Conservation (phyloP, 1,140 invertebrate genomes). For the Tetraneura akinire region DNA sequence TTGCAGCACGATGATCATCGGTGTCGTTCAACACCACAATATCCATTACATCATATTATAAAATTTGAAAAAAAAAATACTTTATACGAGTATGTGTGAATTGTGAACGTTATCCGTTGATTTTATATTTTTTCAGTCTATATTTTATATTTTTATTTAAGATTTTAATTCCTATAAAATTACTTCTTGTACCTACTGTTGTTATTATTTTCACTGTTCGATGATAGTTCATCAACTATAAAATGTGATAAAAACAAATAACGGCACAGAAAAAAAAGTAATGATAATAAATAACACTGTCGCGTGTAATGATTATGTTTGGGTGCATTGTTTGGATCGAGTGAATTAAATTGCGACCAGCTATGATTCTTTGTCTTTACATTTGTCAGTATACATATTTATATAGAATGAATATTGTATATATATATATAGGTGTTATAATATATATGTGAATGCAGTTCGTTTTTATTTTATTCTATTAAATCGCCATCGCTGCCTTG, state of each 20-base stretch:
- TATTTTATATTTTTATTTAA: conserved; percentile 13
- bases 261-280: conserved; percentile 1
- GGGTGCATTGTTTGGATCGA: conserved; percentile 42
- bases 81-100: background rate
- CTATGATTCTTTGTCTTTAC: conserved; percentile 47
- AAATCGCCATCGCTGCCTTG: background rate
- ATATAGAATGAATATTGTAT: too few relatives aligned
- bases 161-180: background rate
- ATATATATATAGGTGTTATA: background rate
- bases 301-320: conserved; percentile 41
- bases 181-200: too few relatives aligned
- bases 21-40: conserved; percentile 26
- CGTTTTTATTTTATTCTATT: conserved; percentile 44
- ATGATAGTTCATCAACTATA: background rate
- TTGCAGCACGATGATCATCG: conserved; percentile 7
- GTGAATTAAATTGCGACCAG: conserved; percentile 47
- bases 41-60: background rate
- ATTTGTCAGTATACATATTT: background rate
- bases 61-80: too few relatives aligned
- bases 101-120: background rate
- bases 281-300: background rate
- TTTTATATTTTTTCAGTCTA: conserved; percentile 23
- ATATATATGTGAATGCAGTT: conserved; percentile 11
- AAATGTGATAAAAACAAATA: conserved; percentile 23
- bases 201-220: too few relatives aligned